Conservation (phyloP, 2,797 vertebrate genomes). For the Champsocephalus esox region DNA sequence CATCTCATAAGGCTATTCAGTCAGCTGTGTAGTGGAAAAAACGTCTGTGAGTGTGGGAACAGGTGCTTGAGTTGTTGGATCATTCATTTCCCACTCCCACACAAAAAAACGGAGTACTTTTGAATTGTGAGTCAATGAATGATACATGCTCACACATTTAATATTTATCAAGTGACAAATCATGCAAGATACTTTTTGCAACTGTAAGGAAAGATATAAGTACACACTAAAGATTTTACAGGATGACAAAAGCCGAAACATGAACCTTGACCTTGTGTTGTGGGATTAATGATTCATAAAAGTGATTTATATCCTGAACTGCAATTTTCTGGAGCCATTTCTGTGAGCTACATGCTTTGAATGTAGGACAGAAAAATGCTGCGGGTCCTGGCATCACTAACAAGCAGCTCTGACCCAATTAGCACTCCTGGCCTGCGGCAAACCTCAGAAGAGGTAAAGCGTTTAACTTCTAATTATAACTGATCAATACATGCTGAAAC, state of each 20-base stretch:
- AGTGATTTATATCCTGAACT: slow-evolving; percentile 54
- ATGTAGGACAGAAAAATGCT: slow-evolving; percentile 68
- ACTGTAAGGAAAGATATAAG: neutral
- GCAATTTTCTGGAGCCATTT: slow-evolving; percentile 49
- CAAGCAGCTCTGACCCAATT: slow-evolving; percentile 65
- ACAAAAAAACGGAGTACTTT: neutral
- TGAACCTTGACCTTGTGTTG: slow-evolving; percentile 19
- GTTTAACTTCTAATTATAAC: slow-evolving; percentile 43
- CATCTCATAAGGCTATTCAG: slow-evolving; percentile 47
- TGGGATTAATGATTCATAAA: slow-evolving; percentile 51
- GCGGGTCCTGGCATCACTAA: slow-evolving; percentile 61
- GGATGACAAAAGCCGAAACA: slow-evolving; percentile 2
- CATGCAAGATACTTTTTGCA: slow-evolving; percentile 5
- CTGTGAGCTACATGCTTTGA: slow-evolving; percentile 32
- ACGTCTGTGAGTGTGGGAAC: slow-evolving; percentile 59
- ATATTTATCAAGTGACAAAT: neutral
- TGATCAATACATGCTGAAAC: slow-evolving; percentile 39
- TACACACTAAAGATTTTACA: neutral
- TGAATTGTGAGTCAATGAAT: slow-evolving; percentile 23
- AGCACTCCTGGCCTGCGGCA: slow-evolving; percentile 51
- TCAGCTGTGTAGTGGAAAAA: slow-evolving; percentile 8
- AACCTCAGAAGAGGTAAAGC: slow-evolving; percentile 24
- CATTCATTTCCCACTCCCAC: slow-evolving; percentile 22
- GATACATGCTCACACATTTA: neutral
- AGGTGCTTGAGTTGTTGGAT: slow-evolving; percentile 59